Percentiles rank a stretch among this genome's conserved stretches.
phyloP scores from a whole-genome alignment of 2,113 vertebrate species.

The Orthonyx spaldingii region DNA sequence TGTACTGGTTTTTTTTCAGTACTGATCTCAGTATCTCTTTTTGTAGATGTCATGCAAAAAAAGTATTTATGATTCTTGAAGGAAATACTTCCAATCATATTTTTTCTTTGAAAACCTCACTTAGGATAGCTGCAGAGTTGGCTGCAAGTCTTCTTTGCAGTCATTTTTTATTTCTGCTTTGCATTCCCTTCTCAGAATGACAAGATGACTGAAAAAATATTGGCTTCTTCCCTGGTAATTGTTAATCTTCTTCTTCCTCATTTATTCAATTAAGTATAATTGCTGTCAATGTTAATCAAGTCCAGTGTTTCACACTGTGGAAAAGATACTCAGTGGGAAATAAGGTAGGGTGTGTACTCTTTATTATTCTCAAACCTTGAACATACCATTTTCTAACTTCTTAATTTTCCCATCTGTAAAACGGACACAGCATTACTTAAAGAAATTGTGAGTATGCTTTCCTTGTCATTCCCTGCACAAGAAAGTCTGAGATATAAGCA shows the following conservation, averaged over 20 bases:
- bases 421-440: neutral
- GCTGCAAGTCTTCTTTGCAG: neutral
- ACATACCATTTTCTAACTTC: neutral
- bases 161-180: neutral
- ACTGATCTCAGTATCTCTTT: neutral
- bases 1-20: neutral
- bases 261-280: constrained; percentile 10
- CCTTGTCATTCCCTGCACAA: neutral
- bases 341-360: neutral
- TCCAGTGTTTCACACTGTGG: neutral
- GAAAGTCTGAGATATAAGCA: neutral
- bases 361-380: neutral
- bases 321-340: neutral
- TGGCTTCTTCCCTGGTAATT: constrained; percentile 10
- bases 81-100: neutral
- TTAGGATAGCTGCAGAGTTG: neutral
- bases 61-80: neutral
- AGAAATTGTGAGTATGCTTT: neutral
- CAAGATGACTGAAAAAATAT: constrained; percentile 45
- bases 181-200: constrained; percentile 15
- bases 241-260: neutral
- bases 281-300: constrained; percentile 1
- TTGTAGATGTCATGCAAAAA: neutral
- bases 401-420: neutral
- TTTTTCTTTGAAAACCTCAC: neutral